phyloP scores from a whole-genome alignment of 2,888 invertebrate genomes.

The Platycheirus rosarum region DNA sequence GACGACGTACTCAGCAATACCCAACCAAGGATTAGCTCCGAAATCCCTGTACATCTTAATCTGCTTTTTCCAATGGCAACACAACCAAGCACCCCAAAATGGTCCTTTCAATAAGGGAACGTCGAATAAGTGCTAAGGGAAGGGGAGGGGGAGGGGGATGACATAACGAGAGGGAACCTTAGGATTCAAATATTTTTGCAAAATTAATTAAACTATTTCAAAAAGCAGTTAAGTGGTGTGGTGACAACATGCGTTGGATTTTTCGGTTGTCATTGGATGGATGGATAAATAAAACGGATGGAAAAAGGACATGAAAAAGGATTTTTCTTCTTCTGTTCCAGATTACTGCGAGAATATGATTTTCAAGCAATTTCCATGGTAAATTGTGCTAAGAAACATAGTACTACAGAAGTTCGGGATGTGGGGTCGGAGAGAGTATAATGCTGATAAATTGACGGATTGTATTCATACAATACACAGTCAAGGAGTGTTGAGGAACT shows the following conservation, averaged over 20 bases:
- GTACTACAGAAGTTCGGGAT: not conserved
- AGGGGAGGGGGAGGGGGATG: not conserved
- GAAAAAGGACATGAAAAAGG: conserved; percentile 14
- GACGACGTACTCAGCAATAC: conserved; percentile 22
- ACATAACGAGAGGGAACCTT: not conserved
- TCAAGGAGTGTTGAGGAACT: conserved; percentile 4
- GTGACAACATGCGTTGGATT: conserved; percentile 51
- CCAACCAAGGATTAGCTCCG: conserved; percentile 37
- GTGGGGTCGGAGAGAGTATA: not conserved
- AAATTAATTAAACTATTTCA: conserved; percentile 69
- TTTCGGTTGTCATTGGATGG: conserved; percentile 25
- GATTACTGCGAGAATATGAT: conserved; percentile 28
- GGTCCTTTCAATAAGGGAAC: conserved; percentile 31
- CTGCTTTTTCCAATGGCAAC: conserved; percentile 47
- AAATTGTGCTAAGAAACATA: conserved; percentile 11
- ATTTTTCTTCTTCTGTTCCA: conserved; percentile 2
- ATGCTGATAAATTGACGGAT: conserved; percentile 26
- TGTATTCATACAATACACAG: not conserved
- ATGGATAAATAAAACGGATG: conserved; percentile 4
- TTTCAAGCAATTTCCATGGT: conserved; percentile 31
- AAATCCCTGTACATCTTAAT: conserved; percentile 61
- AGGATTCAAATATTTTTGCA: conserved; percentile 32
- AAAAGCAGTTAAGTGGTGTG: conserved; percentile 62
- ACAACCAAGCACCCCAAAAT: not conserved
- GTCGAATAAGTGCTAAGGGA: not conserved